Evolutionary conservation across 2,113 vertebrate genomes (phyloP).

Genomic region (Carassius carassius): DNA sequence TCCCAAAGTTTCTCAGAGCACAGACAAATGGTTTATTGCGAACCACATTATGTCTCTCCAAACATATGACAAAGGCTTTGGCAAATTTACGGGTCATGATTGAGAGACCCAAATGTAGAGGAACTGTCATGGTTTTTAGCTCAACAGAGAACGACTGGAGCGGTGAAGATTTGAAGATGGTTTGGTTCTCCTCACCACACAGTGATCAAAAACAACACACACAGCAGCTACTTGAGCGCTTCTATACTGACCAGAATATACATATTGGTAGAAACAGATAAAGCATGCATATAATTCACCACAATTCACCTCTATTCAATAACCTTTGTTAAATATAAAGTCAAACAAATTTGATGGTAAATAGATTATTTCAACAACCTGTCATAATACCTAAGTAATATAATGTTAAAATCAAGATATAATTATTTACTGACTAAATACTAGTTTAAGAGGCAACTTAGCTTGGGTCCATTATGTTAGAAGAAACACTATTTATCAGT

Average conservation of each 20-base stretch:
- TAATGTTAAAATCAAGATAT: not conserved
- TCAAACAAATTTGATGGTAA: not conserved
- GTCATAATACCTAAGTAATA: not conserved
- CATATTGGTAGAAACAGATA: no score
- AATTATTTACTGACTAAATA: not conserved
- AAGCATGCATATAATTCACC: not conserved
- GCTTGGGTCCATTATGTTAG: not conserved
- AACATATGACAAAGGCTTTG: slow-evolving; percentile 33
- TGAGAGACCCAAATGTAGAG: not conserved
- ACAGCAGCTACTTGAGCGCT: not conserved
- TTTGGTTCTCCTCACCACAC: not conserved
- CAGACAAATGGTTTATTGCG: not conserved
- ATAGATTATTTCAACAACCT: not conserved
- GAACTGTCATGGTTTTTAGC: not conserved
- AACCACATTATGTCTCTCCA: slow-evolving; percentile 13
- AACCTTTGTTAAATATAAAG: not conserved
- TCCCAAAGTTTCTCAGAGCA: slow-evolving; percentile 46
- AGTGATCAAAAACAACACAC: not conserved
- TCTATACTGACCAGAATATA: not conserved
- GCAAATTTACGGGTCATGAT: slow-evolving; percentile 51
- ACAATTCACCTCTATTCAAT: not conserved
- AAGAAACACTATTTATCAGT: not conserved
- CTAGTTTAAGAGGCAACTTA: not conserved
- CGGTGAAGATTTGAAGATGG: not conserved
- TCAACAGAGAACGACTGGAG: not conserved